A percentile compares a stretch with the other conserved stretches of the same genome.
phyloP scores from a whole-genome alignment of 2,888 invertebrate genomes.

The Melanotus villosus region DNA sequence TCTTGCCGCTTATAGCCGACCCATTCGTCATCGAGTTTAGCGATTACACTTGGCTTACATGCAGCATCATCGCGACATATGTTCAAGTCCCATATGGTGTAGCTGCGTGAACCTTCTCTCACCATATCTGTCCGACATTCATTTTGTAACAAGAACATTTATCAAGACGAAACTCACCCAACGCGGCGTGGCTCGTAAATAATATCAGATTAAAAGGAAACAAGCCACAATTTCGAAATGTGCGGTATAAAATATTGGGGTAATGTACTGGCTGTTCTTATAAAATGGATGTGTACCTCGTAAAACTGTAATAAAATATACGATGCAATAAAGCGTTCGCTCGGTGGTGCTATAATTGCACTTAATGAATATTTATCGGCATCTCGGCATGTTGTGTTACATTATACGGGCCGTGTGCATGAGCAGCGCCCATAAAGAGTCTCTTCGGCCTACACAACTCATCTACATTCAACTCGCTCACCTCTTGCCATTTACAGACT shows the following conservation, averaged over 20 bases:
- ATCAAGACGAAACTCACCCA: constrained; percentile 44
- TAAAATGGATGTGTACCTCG: constrained; percentile 62
- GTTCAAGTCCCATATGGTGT: constrained; percentile 46
- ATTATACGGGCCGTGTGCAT: constrained; percentile 40
- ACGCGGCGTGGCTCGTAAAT: constrained; percentile 47
- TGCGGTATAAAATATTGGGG: constrained; percentile 57
- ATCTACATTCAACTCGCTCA: constrained; percentile 66
- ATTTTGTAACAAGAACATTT: constrained; percentile 43
- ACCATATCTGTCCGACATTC: constrained; percentile 39
- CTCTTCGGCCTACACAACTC: constrained; percentile 65
- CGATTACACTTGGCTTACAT: constrained; percentile 42
- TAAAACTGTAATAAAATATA: constrained; percentile 68
- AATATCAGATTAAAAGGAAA: constrained; percentile 54
- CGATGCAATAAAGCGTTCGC: constrained; percentile 68
- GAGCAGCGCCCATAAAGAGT: constrained; percentile 64
- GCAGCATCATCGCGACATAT: constrained; percentile 38
- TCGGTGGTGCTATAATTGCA: constrained; percentile 69
- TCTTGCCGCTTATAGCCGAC: constrained; percentile 46
- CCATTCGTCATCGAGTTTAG: constrained; percentile 49
- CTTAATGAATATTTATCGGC: constrained; percentile 69
- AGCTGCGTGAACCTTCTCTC: constrained; percentile 40
- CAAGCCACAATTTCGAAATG: constrained; percentile 52
- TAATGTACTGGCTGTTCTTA: constrained; percentile 57
- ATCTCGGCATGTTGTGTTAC: constrained; percentile 56
- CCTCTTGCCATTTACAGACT: constrained; percentile 66